Conservation (phyloP, 2,113 vertebrate species). For the Pollimyrus isidori region DNA sequence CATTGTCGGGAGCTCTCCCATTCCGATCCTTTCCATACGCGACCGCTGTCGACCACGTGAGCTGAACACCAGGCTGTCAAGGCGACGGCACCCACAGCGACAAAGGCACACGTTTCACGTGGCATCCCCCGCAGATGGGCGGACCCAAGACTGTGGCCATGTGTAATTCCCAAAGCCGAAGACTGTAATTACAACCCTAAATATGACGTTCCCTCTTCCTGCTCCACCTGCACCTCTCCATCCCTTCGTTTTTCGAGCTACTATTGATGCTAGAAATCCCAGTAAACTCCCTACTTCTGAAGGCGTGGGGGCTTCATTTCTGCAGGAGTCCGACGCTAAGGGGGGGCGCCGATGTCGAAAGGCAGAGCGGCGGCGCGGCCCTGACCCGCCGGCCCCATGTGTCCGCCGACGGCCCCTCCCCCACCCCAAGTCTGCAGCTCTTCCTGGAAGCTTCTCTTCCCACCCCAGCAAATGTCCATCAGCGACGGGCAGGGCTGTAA, state of each 20-base stretch:
- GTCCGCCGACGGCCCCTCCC: background rate
- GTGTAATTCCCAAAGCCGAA: background rate
- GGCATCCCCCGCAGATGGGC: background rate
- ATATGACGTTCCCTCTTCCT: background rate
- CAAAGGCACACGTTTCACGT: background rate
- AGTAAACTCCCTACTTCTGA: background rate
- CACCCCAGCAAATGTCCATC: slow-evolving; percentile 23
- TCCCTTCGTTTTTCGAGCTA: background rate
- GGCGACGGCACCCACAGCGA: background rate
- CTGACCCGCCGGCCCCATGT: background rate
- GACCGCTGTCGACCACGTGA: background rate
- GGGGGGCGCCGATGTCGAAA: background rate
- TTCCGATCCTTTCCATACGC: background rate
- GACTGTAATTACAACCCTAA: background rate
- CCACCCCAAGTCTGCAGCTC: background rate
- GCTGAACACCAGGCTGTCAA: background rate
- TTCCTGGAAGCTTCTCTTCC: background rate
- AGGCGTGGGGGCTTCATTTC: background rate
- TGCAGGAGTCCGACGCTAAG: background rate
- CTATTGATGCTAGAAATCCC: background rate
- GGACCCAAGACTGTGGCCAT: background rate
- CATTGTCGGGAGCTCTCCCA: background rate
- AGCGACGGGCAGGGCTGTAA: slow-evolving; percentile 42
- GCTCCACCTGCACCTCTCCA: background rate
- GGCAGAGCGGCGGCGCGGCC: background rate